Evolutionary conservation across 2,888 invertebrate genomes (phyloP).

Genomic region (Drosophila silvestris): DNA sequence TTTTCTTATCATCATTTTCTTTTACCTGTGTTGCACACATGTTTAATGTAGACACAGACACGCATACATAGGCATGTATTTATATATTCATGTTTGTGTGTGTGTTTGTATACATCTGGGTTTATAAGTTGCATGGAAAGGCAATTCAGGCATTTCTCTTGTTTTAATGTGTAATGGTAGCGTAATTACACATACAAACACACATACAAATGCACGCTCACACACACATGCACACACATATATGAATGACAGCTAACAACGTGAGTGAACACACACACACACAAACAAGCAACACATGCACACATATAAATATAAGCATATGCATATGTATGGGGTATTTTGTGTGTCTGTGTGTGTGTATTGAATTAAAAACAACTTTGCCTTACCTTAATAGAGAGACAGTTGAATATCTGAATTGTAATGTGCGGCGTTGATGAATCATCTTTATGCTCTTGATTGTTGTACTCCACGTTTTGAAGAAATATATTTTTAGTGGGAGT

Average conservation of each 20-base stretch:
- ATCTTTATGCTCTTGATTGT: conserved; percentile 72
- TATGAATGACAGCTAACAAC: conserved; percentile 46
- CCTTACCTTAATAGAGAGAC: conserved; percentile 92
- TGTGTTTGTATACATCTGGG: conserved; percentile 14
- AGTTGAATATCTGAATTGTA: conserved; percentile 89
- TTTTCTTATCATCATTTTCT: conserved; percentile 11
- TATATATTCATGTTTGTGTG: background rate
- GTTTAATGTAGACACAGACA: background rate
- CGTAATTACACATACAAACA: conserved; percentile 53
- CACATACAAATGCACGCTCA: conserved; percentile 24
- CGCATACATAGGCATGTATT: conserved; percentile 1
- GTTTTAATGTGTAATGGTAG: conserved; percentile 42
- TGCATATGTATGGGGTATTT: conserved; percentile 23
- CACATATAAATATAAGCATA: conserved; percentile 22
- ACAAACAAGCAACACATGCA: conserved; percentile 11
- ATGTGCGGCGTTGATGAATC: conserved; percentile 85
- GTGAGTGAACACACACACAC: conserved; percentile 26
- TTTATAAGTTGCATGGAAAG: conserved; percentile 33
- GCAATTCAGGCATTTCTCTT: conserved; percentile 48
- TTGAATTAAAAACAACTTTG: conserved; percentile 71
- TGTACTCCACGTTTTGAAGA: conserved; percentile 53
- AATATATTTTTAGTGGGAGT: conserved; percentile 33
- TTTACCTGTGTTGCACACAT: conserved; percentile 18
- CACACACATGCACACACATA: conserved; percentile 26
- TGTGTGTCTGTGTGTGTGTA: conserved; percentile 32